phyloP scores from a whole-genome alignment of 2,797 vertebrate genomes.

The Scomberomorus guttatus region DNA sequence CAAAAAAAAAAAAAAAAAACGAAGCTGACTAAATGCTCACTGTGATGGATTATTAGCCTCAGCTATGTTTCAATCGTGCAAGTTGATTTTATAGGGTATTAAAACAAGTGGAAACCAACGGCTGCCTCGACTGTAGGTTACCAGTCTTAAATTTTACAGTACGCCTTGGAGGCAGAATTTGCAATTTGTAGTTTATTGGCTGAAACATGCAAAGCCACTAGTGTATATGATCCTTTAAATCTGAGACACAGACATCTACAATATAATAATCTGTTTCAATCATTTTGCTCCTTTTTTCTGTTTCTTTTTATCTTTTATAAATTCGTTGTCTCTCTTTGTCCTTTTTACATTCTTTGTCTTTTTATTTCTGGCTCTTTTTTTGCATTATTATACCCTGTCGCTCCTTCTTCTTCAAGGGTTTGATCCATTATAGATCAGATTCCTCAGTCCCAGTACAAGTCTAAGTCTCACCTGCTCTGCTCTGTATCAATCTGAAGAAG shows the following conservation, averaged over 20 bases:
- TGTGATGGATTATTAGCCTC: conserved; percentile 24
- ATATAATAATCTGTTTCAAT: conserved; percentile 42
- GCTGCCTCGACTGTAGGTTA: conserved; percentile 5
- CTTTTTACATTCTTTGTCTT: not conserved
- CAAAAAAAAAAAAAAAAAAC: too few relatives aligned
- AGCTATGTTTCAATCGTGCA: conserved; percentile 8
- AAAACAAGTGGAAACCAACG: conserved; percentile 42
- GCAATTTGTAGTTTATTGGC: conserved; percentile 61
- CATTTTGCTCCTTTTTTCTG: not conserved
- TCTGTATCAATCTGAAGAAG: conserved; percentile 46
- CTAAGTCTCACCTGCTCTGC: conserved; percentile 56
- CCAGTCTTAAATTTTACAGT: conserved; percentile 31
- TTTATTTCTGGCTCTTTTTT: conserved; percentile 25
- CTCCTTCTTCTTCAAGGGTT: conserved; percentile 18
- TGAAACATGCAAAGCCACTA: conserved; percentile 49
- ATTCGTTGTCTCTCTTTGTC: not conserved
- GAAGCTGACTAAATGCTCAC: conserved; percentile 2
- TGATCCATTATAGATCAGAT: conserved; percentile 73
- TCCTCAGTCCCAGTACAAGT: conserved; percentile 30
- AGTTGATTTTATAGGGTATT: conserved; percentile 51
- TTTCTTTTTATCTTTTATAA: not conserved
- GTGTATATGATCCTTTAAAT: conserved; percentile 51
- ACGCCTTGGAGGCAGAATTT: conserved; percentile 47
- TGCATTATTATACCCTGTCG: not conserved
- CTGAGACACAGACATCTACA: conserved; percentile 5